Evolutionary conservation across 2,797 vertebrate genomes (phyloP).

Genomic region (Lophius americanus): DNA sequence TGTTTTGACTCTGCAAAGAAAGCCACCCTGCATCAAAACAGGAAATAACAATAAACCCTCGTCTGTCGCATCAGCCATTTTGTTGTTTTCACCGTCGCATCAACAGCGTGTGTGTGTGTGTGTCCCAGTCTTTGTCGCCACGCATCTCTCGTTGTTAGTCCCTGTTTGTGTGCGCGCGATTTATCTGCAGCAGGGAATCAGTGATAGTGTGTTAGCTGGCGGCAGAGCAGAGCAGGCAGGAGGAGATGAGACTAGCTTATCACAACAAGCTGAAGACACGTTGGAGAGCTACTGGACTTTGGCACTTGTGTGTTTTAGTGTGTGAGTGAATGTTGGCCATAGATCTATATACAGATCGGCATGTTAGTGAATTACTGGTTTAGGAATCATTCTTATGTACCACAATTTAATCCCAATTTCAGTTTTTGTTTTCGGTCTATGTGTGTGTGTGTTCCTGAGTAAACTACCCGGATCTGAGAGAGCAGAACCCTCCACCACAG

Average conservation of each 20-base stretch:
- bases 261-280: conserved; percentile 45
- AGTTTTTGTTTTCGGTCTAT: no score
- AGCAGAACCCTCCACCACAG: no score
- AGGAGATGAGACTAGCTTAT: conserved; percentile 56
- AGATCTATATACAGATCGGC: no score
- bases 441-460: no score
- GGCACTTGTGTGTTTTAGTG: neutral
- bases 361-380: no score
- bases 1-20: conserved; percentile 82
- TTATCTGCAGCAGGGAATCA: conserved; percentile 62
- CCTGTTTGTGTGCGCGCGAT: conserved; percentile 34
- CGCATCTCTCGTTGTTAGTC: conserved; percentile 27
- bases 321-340: neutral
- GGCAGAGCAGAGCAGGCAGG: conserved; percentile 56
- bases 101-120: neutral
- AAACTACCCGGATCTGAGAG: no score
- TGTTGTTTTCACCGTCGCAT: conserved; percentile 56
- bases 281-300: conserved; percentile 40
- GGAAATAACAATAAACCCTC: conserved; percentile 45
- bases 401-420: no score
- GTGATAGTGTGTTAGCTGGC: conserved; percentile 68
- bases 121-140: conserved; percentile 45
- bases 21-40: conserved; percentile 59
- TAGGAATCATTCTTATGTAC: no score
- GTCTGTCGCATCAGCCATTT: conserved; percentile 1